Evolutionary conservation across 2,797 vertebrate genomes (phyloP), one percentile per base, ranked within the genome.

Genomic region (Lindbergichthys nudifrons): DNA sequence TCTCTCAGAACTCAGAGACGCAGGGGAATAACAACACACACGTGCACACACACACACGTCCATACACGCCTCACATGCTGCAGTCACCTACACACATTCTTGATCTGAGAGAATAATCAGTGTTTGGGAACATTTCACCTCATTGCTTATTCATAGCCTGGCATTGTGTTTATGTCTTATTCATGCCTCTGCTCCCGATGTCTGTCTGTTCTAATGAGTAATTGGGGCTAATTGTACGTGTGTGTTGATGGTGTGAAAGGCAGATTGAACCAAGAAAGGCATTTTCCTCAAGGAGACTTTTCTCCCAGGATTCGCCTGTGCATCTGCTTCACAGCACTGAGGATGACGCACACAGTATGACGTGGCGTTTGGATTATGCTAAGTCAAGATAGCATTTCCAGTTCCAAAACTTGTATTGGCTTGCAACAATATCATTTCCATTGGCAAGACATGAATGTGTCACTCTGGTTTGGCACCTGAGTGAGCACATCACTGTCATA

Each of bases 101-200:
- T 78, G 84, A 89, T 92, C 85, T 88, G 75, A 85, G 81, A 80
- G 87, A 91, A 89, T 87, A 89, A 89, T 90, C 87, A 88, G 77
- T 43, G 2, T 81, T 89, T 80, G 84, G 80, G 73, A 89, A 80
- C 70, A 87, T 85, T 89, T 89, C 52, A 16, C 64, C 88, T 92
- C 87, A 91, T 93, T 88, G 81, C 86, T 85, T 91, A 93, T 92
- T 94, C 92, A 90, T 89, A 62, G 78, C 68, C 67, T n/a, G 23
- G 75, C 66, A 76, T 90, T 90, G 80, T 91, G 75, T 87, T 84
- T 87, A 75, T 89, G 81, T 87, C 87, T 88, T 86, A 88, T 89
- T 93, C 82, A 83, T 89, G 80, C 59, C 67, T 58, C 62, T 18
- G 70, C 84, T 79, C 51, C 16, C 81, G 84, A 91, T 86, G 76